Base-by-base conservation (phyloP, 2,888 invertebrate genomes). In the Mystacides longicornis region DNA sequence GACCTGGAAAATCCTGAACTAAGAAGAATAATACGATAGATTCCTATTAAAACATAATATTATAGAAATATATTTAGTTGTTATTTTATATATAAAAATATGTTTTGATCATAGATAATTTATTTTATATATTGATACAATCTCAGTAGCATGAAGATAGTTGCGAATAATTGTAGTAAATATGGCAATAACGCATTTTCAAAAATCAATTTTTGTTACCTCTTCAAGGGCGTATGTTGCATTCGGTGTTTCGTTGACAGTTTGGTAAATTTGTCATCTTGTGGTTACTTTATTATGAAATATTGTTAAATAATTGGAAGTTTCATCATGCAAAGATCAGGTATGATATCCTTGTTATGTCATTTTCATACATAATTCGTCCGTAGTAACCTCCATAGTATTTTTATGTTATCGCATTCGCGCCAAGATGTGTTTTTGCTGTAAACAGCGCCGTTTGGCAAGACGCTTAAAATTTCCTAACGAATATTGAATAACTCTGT, bases 311-410 rank as follows among this genome's bases (percentile, higher is more conserved):
- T 19, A 67, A 63, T 61, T 3, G 16, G 55, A 59, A 49, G 23
- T 50, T 27, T 66, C 69, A 74, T 61, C 66, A 75, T 75, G 75
- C 75, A 75, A 71, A 73, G 75, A 74, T 75, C 75, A 71, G 75
- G 75, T 75, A 73, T 68, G 50, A 49, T n/a, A 51, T 33, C 16
- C n/a, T 14, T 37, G 4, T 37, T 37, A 37, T 14, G 4, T 14
- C 14, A 37, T 37, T 37, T 37, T 37, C 37, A 37, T 37, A 37
- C 37, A 37, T 7, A 23, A 46, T 46, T 19, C 46, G 21, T 46
- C 16, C 3, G 14, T 7, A 5, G 19, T 5, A 19, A 21, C 20
- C 23, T 48, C 23, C 42, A 18, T 22, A 42, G 18, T 18, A 51
- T 22, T 42, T 21, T 20, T 42, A 27, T 21, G 27, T n/a, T 42